Evolutionary conservation across 2,113 vertebrate genomes (phyloP).

Genomic region (Uria aalge): DNA sequence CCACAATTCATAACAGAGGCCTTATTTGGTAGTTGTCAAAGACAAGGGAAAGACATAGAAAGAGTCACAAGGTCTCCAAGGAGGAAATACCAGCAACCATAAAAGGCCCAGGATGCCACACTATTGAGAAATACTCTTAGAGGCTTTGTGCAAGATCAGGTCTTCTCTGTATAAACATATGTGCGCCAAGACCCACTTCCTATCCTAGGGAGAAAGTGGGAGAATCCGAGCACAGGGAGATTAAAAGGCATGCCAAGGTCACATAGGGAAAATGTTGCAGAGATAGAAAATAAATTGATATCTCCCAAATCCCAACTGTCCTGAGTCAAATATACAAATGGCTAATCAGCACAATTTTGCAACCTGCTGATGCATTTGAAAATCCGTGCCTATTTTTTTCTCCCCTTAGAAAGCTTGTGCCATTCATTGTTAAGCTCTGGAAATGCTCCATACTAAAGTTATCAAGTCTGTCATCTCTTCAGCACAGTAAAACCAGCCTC

Average conservation of each 20-base stretch:
- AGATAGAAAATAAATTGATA: not conserved
- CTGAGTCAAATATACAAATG: slow-evolving; percentile 32
- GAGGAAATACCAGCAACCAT: not conserved
- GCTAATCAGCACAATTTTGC: slow-evolving; percentile 46
- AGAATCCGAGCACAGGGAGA: not conserved
- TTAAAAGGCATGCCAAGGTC: not conserved
- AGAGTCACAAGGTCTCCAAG: not conserved
- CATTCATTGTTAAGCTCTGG: slow-evolving; percentile 51
- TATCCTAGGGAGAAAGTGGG: not conserved
- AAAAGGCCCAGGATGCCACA: not conserved
- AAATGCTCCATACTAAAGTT: slow-evolving; percentile 43
- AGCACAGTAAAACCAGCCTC: slow-evolving; percentile 22
- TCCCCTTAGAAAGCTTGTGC: slow-evolving; percentile 35
- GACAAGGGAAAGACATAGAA: not conserved
- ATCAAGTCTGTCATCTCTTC: slow-evolving; percentile 49
- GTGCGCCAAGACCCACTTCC: not conserved
- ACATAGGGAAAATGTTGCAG: not conserved
- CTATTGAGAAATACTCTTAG: not conserved
- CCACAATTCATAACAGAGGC: not conserved
- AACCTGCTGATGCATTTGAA: slow-evolving; percentile 52
- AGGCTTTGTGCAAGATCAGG: not conserved
- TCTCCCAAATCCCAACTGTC: not conserved
- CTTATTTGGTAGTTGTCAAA: not conserved
- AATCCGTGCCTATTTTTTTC: slow-evolving; percentile 52
- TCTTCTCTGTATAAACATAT: not conserved